Base-by-base conservation (phyloP, 1,140 invertebrate species). In the Papilio dardanus region DNA sequence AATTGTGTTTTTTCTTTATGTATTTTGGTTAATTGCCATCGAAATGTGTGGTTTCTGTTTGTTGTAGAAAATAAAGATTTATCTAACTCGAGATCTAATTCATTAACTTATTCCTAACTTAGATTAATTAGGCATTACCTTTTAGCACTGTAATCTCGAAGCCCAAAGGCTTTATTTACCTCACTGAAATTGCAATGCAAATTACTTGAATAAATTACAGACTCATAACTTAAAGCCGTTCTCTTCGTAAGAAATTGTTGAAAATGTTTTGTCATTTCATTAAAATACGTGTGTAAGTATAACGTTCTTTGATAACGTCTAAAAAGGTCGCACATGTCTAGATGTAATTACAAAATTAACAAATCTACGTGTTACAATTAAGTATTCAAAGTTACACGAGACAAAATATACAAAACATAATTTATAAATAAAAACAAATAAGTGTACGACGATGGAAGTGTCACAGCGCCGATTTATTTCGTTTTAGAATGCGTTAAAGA, bases 181-280 rank as follows among this genome's bases (percentile, higher is more conserved):
- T 62, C 54, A 28, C 10, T 28, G 54, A 62, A 62, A 62, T 28
- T 30, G 54, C 21, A 62, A 62, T 62, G 54, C 8, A 62, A 62
- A 62, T 62, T 62, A 62, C 54, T 62, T 62, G 24, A 62, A 62
- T 62, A 62, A 62, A 62, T 28, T 62, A 62, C 24, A 30, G 24
- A 62, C 54, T 30, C 19, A 62, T 62, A 62, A 62, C 12, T 62
- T 62, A 62, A 62, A 62, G 54, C 54, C 54, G 54, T 62, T 62
- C 54, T 62, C 54, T 62, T 28, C 24, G 54, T 62, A 62, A 62
- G 54, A 62, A 58, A 58, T 28, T 58, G n/a, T 28, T 58, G 19
- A 54, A 24, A 62, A 62, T 12, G 10, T 3, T 62, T 62, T 30
- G 54, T 14, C 16, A 28, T 30, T 62, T 30, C 21, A 62, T 28